These are phyloP conservation scores for Limnephilus auricula DNA, from an alignment of 2,888 invertebrate species.

Conservation along the genomic window DNA sequence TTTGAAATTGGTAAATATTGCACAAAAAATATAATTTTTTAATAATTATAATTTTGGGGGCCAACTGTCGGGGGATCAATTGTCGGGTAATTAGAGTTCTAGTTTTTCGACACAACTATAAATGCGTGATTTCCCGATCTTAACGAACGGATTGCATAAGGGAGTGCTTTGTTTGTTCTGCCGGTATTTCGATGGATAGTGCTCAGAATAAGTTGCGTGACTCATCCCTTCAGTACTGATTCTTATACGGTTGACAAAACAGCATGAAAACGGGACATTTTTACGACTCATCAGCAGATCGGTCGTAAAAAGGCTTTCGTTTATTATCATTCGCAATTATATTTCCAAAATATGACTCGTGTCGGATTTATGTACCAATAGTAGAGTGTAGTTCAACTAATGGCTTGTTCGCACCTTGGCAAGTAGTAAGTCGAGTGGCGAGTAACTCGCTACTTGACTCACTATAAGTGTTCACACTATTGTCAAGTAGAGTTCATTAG, in stretches of 20 bases:
- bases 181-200: neutral
- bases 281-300: neutral
- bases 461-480: no score
- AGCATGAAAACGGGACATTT: neutral
- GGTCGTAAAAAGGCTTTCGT: no score
- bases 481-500: no score
- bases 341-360: neutral
- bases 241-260: neutral
- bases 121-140: neutral
- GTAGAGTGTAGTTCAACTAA: neutral
- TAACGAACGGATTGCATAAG: neutral
- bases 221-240: neutral
- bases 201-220: neutral
- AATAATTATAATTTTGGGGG: no score
- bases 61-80: no score
- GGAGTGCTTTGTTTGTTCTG: neutral
- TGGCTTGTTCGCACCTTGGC: no score
- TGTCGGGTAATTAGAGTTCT: no score
- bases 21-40: no score
- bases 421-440: no score
- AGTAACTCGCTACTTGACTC: no score
- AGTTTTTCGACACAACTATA: neutral
- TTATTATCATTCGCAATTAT: neutral
- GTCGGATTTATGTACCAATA: neutral
- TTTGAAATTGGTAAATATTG: no score